These are phyloP conservation scores for Xiphias gladius DNA, from an alignment of 2,113 vertebrate species.

Conservation along the genomic window DNA sequence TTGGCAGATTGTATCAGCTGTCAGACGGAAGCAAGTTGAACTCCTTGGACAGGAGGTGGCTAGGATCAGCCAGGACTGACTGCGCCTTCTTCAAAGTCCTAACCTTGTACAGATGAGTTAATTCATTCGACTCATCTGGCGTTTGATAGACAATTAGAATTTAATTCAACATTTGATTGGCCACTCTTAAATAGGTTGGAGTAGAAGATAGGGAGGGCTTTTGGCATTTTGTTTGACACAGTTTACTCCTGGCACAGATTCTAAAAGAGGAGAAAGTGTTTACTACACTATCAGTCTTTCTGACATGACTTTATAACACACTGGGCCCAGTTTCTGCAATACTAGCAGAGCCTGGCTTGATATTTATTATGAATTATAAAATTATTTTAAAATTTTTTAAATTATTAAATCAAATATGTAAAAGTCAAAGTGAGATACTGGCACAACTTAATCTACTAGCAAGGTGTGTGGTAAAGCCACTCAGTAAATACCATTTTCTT, in stretches of 20 bases:
- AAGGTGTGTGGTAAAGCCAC: neutral
- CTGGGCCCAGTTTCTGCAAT: conserved; percentile 44
- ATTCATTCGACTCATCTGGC: too few species aligned
- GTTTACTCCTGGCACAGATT: conserved; percentile 67
- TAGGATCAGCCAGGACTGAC: conserved; percentile 4
- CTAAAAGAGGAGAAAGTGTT: conserved; percentile 55
- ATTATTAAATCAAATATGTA: neutral
- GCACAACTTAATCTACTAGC: neutral
- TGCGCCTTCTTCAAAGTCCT: neutral
- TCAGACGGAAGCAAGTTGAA: neutral
- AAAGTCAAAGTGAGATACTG: neutral
- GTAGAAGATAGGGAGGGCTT: neutral
- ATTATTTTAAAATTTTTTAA: conserved; percentile 10
- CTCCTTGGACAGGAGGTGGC: neutral
- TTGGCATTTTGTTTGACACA: conserved; percentile 45
- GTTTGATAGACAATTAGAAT: neutral
- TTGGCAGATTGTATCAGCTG: too few species aligned
- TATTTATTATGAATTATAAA: conserved; percentile 40
- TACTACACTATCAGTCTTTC: conserved; percentile 25
- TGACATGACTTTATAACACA: conserved; percentile 38
- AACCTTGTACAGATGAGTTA: too few species aligned
- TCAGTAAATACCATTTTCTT: neutral
- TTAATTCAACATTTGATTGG: conserved; percentile 17
- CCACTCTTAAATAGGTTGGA: conserved; percentile 42
- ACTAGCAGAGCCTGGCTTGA: conserved; percentile 17